A percentile compares a stretch with the other conserved stretches of the same genome.
Conservation (phyloP, 2,113 vertebrate genomes). For the Leiothrix lutea region DNA sequence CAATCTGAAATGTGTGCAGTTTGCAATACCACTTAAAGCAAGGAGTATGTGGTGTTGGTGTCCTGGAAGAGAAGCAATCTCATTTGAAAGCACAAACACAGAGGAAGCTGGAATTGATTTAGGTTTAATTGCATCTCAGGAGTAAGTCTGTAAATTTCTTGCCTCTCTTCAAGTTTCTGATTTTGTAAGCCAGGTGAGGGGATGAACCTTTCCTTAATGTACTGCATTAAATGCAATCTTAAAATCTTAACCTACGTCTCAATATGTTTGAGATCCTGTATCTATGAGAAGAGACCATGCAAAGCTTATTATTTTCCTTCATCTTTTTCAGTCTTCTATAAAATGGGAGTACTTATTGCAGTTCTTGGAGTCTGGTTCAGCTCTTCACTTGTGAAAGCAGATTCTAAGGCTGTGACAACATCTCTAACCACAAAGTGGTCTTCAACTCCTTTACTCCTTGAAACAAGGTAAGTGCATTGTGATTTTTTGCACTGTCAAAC, state of each 20-base stretch:
- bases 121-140: neutral
- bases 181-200: neutral
- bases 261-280: neutral
- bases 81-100: neutral
- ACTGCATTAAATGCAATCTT: neutral
- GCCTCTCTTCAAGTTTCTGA: neutral
- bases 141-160: neutral
- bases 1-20: fast-evolving
- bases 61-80: neutral
- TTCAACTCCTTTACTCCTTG: conserved; percentile 89
- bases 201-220: neutral
- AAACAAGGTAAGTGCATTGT: conserved; percentile 83
- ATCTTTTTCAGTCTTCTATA: conserved; percentile 58
- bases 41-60: too few species aligned
- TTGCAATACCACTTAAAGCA: neutral
- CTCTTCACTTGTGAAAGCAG: conserved; percentile 72
- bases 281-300: neutral
- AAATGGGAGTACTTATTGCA: conserved; percentile 78
- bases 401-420: conserved; percentile 95
- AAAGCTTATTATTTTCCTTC: neutral
- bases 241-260: neutral
- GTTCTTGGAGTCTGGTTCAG: conserved; percentile 76
- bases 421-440: conserved; percentile 93
- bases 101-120: neutral
- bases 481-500: neutral